Percentiles rank a stretch among this genome's conserved stretches.
Evolutionary conservation across 2,797 vertebrate genomes (phyloP).

Genomic region (Acanthurus lineatus): DNA sequence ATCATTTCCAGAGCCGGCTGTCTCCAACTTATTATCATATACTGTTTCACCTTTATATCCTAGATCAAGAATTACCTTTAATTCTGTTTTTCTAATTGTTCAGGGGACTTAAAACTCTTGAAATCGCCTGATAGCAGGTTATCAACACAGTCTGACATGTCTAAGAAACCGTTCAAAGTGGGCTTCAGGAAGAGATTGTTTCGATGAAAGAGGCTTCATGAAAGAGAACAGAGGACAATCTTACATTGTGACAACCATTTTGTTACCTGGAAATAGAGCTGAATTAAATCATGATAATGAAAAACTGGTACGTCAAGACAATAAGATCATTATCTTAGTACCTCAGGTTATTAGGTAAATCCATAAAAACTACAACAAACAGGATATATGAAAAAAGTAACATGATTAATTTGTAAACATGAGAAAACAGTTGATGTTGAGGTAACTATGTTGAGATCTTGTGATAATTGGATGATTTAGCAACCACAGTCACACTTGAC

Average conservation of each 20-base stretch:
- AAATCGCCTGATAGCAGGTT: neutral
- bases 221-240: neutral
- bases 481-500: neutral
- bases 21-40: neutral
- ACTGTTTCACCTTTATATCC: neutral
- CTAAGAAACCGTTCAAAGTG: neutral
- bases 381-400: neutral
- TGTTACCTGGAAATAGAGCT: neutral
- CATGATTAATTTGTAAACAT: neutral
- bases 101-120: neutral
- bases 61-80: too few relatives aligned
- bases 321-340: neutral
- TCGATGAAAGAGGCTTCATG: neutral
- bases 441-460: constrained; percentile 2
- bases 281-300: neutral
- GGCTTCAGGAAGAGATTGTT: neutral
- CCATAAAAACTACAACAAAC: neutral
- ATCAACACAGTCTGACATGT: neutral
- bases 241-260: neutral
- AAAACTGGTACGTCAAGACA: neutral
- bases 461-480: neutral
- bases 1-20: neutral
- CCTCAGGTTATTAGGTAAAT: neutral
- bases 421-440: neutral
- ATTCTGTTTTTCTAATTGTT: neutral